These are phyloP conservation scores for Rhizoglyphus robini DNA, from an alignment of 1,140 invertebrate species.

Conservation along the genomic window DNA sequence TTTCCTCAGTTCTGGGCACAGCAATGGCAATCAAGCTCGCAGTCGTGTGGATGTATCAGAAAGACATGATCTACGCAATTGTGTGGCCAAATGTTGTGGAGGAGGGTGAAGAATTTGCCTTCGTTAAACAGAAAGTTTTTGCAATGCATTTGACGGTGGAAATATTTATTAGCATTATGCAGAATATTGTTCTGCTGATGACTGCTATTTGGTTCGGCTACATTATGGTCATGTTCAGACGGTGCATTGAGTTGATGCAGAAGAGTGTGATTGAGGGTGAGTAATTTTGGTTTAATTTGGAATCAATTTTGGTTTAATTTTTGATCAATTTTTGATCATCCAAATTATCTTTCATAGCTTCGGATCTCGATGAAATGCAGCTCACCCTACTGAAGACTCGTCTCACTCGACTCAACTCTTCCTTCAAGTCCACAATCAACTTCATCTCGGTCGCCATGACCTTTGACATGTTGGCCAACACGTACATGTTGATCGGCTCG, in stretches of 20 bases:
- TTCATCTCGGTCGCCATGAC: neutral
- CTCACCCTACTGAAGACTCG: neutral
- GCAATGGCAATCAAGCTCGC: neutral
- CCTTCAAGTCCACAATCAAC: neutral
- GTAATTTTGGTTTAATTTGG: neutral
- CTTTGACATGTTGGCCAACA: neutral
- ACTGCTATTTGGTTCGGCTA: neutral
- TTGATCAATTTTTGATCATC: no score
- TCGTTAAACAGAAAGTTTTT: neutral
- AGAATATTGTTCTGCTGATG: neutral
- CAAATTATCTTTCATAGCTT: no score
- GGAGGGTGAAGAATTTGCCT: neutral
- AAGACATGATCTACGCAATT: neutral
- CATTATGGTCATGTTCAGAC: neutral
- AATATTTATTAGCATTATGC: neutral
- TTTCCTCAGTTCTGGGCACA: neutral
- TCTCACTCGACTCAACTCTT: neutral
- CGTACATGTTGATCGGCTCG: neutral
- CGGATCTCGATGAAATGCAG: conserved; percentile 2
- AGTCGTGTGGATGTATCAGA: neutral
- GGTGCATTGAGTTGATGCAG: neutral
- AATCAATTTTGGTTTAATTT: neutral
- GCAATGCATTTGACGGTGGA: neutral
- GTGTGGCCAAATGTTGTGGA: neutral
- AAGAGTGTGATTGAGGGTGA: neutral